Percentiles rank a stretch among this genome's conserved stretches.
These are phyloP conservation scores for Argyresthia goedartella DNA, from an alignment of 2,888 invertebrate genomes.

Conservation along the genomic window DNA sequence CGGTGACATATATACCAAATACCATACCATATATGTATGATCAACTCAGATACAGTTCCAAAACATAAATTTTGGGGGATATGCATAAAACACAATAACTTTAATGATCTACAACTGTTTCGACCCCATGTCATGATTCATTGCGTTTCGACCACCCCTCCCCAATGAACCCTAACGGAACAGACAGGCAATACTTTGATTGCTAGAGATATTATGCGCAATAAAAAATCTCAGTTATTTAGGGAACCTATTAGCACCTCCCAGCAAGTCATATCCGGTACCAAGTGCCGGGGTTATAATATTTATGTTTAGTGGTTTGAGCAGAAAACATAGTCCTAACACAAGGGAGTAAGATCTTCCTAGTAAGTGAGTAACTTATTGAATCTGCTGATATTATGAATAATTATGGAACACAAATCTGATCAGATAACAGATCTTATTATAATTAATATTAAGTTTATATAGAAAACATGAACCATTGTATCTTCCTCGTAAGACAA, in stretches of 20 bases:
- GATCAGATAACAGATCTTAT: too few relatives aligned
- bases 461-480: too few relatives aligned
- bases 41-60: not conserved
- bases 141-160: constrained; percentile 11
- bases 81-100: not conserved
- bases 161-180: constrained; percentile 24
- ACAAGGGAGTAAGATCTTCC: too few relatives aligned
- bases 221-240: constrained; percentile 7
- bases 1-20: too few relatives aligned
- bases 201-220: constrained; percentile 21
- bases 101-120: not conserved
- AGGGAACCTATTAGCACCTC: constrained; percentile 51
- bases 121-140: not conserved
- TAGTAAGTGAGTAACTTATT: too few relatives aligned
- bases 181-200: constrained; percentile 23
- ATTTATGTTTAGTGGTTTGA: not conserved
- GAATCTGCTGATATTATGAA: too few relatives aligned
- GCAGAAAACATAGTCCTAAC: too few relatives aligned
- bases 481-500: too few relatives aligned
- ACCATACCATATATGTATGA: too few relatives aligned
- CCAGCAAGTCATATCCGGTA: constrained; percentile 51
- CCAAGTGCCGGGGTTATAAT: not conserved
- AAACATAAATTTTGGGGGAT: too few relatives aligned
- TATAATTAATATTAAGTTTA: too few relatives aligned
- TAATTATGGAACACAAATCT: too few relatives aligned